These are phyloP conservation scores for Drosophila ogumai DNA, from an alignment of 1,140 invertebrate genomes.

Conservation along the genomic window DNA sequence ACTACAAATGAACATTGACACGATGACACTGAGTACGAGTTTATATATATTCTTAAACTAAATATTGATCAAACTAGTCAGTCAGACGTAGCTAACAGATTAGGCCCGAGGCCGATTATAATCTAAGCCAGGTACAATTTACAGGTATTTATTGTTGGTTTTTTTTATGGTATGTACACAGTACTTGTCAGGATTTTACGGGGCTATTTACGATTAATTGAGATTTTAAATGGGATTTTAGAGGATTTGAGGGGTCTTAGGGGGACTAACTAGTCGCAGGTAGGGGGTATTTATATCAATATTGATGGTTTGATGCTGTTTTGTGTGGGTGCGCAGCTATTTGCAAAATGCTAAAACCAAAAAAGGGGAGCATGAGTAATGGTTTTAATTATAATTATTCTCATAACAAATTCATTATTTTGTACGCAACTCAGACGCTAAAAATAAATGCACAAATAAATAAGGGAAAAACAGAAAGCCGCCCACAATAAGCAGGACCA, in stretches of 20 bases:
- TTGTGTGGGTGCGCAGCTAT: conserved; percentile 27
- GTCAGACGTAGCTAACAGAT: conserved; percentile 34
- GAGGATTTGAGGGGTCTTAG: background rate
- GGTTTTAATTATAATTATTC: conserved; percentile 52
- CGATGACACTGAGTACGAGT: conserved; percentile 35
- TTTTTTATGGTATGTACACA: conserved; percentile 16
- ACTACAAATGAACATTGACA: conserved; percentile 43
- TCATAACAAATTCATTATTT: conserved; percentile 54
- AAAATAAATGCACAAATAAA: conserved; percentile 28
- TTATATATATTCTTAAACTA: conserved; percentile 31
- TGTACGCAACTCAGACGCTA: conserved; percentile 34
- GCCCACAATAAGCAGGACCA: conserved; percentile 25
- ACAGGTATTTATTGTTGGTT: conserved; percentile 10
- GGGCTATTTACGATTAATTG: conserved; percentile 26
- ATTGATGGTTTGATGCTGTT: conserved; percentile 5
- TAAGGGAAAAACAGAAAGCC: conserved; percentile 16
- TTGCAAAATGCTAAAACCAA: conserved; percentile 50
- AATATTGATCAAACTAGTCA: conserved; percentile 45
- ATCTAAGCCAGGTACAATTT: conserved; percentile 33
- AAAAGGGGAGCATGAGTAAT: conserved; percentile 43
- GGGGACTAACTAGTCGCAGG: conserved; percentile 14
- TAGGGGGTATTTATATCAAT: conserved; percentile 2
- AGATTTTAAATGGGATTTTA: conserved; percentile 5
- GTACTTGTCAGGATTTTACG: conserved; percentile 21
- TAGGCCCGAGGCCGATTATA: conserved; percentile 26